Base-by-base conservation (phyloP, 2,113 vertebrate genomes). In the Hemiscyllium ocellatum region DNA sequence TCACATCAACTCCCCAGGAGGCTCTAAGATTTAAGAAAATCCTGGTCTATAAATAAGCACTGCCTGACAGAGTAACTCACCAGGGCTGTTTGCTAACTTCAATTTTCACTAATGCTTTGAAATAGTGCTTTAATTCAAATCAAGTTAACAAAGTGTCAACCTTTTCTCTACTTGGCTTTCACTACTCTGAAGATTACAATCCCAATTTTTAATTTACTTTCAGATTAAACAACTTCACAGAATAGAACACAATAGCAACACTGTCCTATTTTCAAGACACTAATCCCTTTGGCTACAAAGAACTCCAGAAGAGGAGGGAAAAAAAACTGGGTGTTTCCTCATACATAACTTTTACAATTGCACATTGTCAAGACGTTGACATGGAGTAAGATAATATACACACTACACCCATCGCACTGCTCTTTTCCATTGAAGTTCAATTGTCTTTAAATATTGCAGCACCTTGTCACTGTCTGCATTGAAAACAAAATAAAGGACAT, bases 311-410 rank as follows among this genome's bases (percentile, higher is more conserved):
- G 37, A 95, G 70, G 96, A 12, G 56, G 56, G 6, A 10, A 97
- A 97, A 96, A 96, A 97, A 96, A 97, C 96, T 97, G 97, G 97
- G 97, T 98, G 97, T 97, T 98, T 98, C 98, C 26, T 98, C 97
- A 97, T 76, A 96, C 96, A 86, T 96, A 96, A 96, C 96, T 66
- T 87, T 96, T 96, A 98, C 98, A 99, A 98, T 97, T 96, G 95
- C 15, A 96, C 97, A 98, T 98, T 99, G 98, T 99, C 97, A 97
- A 96, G 97, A 96, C 97, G 96, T 96, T 98, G 98, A 98, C 98
- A 97, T 95, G 68, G 93, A 96, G 68, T 91, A 96, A 86, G 93
- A 95, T 33, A 50, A 47, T 95, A 97, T 95, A 94, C 96, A 96
- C 96, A 96, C 80, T 76, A 96, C 95, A 96, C 96, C 86, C 80